Conservation (phyloP, 2,797 vertebrate genomes). For the Pagetopsis macropterus region DNA sequence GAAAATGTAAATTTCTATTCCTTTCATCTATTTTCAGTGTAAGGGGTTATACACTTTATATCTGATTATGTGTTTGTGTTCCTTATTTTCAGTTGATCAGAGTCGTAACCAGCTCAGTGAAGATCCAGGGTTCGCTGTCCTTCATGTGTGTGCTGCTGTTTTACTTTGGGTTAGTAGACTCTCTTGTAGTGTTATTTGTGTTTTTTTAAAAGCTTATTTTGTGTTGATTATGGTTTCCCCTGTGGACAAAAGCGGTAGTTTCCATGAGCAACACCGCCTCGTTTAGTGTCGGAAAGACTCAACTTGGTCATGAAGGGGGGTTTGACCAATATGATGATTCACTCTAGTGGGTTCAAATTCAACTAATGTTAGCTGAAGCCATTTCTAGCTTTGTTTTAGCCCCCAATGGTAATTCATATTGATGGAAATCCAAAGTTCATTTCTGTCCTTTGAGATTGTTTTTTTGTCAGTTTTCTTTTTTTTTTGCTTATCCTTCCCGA, state of each 20-base stretch:
- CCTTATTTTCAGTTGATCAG: constrained; percentile 86
- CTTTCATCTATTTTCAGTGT: background rate
- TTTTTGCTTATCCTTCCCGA: too few species aligned
- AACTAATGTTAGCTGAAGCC: too few species aligned
- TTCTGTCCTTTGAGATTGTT: too few species aligned
- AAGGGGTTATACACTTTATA: background rate
- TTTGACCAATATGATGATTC: too few species aligned
- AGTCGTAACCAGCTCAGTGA: constrained; percentile 96
- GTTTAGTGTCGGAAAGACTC: background rate
- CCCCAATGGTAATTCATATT: too few species aligned
- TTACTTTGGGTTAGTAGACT: constrained; percentile 88
- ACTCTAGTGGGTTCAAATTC: too few species aligned
- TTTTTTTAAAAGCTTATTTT: background rate
- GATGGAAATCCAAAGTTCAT: too few species aligned
- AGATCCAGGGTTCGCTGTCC: constrained; percentile 95
- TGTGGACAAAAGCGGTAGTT: background rate
- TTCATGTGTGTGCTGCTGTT: constrained; percentile 94
- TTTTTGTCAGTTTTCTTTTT: too few species aligned
- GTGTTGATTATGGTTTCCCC: too few species aligned
- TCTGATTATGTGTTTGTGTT: constrained; percentile 3
- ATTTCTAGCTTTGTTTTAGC: too few species aligned
- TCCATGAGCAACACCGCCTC: background rate
- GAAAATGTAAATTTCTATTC: background rate
- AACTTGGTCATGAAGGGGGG: too few species aligned
- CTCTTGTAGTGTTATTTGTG: background rate